A percentile compares a stretch with the other conserved stretches of the same genome.
Conservation (phyloP, 2,797 vertebrate species). For the Gallirallus australis region DNA sequence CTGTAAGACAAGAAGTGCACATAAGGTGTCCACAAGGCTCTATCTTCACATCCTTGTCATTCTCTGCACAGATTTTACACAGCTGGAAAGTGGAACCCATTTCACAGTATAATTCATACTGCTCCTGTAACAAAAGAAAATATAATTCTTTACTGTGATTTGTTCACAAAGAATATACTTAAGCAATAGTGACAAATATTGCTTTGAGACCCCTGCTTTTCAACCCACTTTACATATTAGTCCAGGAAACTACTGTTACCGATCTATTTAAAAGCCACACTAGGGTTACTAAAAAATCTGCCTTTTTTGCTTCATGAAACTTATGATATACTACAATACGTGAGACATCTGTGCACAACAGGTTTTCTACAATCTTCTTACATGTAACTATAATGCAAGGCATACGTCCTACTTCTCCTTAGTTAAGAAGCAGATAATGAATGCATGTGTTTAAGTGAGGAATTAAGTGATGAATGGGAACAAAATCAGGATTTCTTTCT, state of each 20-base stretch:
- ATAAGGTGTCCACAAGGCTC: constrained; percentile 87
- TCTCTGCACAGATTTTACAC: constrained; percentile 87
- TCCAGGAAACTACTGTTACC: neutral
- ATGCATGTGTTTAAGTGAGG: neutral
- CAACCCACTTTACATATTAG: neutral
- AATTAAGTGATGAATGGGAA: neutral
- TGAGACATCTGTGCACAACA: neutral
- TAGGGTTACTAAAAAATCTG: neutral
- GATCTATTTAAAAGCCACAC: neutral
- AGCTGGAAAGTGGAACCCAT: constrained; percentile 88
- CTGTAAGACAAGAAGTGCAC: constrained; percentile 86
- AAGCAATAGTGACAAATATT: neutral
- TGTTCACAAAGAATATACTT: neutral
- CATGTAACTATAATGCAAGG: neutral
- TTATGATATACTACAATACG: neutral
- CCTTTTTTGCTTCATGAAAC: neutral
- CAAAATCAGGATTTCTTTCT: neutral
- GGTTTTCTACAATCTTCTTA: neutral
- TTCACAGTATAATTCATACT: constrained; percentile 87
- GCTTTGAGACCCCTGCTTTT: neutral
- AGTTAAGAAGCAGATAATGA: neutral
- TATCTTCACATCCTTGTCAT: constrained; percentile 87
- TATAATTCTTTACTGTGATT: neutral
- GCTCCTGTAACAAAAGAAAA: constrained; percentile 77
- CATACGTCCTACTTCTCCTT: neutral